phyloP scores from a whole-genome alignment of 2,797 vertebrate species.

The Triplophysa yarkandensis region DNA sequence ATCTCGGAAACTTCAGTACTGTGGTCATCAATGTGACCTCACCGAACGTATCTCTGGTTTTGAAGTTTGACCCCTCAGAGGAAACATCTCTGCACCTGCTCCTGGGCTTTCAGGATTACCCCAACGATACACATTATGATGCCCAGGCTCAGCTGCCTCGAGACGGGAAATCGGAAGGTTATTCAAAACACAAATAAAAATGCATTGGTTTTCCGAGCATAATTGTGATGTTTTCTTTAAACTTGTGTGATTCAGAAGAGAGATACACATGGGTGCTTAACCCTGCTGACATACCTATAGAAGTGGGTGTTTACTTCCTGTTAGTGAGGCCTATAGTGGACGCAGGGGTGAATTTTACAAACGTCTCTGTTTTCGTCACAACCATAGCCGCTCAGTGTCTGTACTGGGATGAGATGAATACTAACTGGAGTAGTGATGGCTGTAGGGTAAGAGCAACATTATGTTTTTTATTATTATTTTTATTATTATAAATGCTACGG shows the following conservation, averaged over 20 bases:
- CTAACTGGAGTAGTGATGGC: slow-evolving; percentile 85
- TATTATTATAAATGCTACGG: no score
- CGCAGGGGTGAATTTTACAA: slow-evolving; percentile 71
- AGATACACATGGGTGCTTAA: slow-evolving; percentile 85
- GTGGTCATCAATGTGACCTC: slow-evolving; percentile 83
- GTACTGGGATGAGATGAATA: slow-evolving; percentile 85
- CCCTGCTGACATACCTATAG: slow-evolving; percentile 76
- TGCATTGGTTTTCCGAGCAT: not conserved
- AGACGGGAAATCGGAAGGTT: slow-evolving; percentile 75
- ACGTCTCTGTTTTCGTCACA: slow-evolving; percentile 77
- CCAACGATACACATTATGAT: slow-evolving; percentile 79
- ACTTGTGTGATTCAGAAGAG: slow-evolving; percentile 50
- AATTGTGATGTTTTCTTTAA: slow-evolving; percentile 15
- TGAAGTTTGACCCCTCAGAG: slow-evolving; percentile 83
- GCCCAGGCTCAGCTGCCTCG: slow-evolving; percentile 75
- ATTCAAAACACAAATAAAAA: slow-evolving; percentile 2
- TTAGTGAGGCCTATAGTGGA: slow-evolving; percentile 75
- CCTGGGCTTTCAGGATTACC: slow-evolving; percentile 81
- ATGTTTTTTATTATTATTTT: not conserved
- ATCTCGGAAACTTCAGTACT: slow-evolving; percentile 80
- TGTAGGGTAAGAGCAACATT: slow-evolving; percentile 79
- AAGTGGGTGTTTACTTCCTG: slow-evolving; percentile 83
- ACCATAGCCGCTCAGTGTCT: slow-evolving; percentile 88
- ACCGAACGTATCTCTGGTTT: slow-evolving; percentile 79
- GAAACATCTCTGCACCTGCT: slow-evolving; percentile 79